Percentiles rank a stretch among this genome's conserved stretches.
phyloP scores from a whole-genome alignment of 2,797 vertebrate species.

The Acestrorhynchus altus region DNA sequence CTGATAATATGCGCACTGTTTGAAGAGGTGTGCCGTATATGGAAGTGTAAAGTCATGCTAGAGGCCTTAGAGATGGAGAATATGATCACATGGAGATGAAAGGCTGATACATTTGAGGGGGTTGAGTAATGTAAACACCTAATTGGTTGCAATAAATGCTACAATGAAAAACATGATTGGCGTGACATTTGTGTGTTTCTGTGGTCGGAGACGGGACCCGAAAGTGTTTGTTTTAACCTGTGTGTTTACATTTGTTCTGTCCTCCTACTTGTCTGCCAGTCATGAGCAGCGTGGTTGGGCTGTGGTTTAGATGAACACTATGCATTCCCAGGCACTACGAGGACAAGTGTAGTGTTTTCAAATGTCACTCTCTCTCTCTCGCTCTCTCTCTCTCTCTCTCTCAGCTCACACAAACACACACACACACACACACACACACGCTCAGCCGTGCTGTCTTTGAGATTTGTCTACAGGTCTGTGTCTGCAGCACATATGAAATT shows the following conservation, averaged over 20 bases:
- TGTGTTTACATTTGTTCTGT: constrained; percentile 58
- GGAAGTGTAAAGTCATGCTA: constrained; percentile 13
- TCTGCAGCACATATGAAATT: neutral
- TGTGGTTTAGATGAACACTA: constrained; percentile 52
- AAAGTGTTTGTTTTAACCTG: constrained; percentile 58
- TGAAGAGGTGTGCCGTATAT: neutral
- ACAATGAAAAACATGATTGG: constrained; percentile 46
- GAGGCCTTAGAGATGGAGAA: neutral
- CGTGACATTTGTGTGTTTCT: constrained; percentile 58
- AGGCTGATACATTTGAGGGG: neutral
- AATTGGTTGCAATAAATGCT: constrained; percentile 56
- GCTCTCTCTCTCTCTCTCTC: constrained; percentile 17
- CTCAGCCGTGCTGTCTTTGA: neutral
- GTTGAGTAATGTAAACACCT: constrained; percentile 30
- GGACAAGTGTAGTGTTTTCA: constrained; percentile 43
- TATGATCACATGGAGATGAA: constrained; percentile 7
- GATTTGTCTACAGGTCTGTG: neutral
- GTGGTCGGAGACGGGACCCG: constrained; percentile 48
- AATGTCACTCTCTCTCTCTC: constrained; percentile 52
- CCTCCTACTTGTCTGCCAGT: constrained; percentile 58
- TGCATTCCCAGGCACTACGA: constrained; percentile 55
- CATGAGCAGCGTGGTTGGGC: constrained; percentile 33
- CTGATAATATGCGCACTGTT: neutral
- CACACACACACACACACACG: constrained; percentile 11
- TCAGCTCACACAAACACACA: constrained; percentile 5